phyloP scores from a whole-genome alignment of 1,140 invertebrate species.

The Tenebrio molitor region DNA sequence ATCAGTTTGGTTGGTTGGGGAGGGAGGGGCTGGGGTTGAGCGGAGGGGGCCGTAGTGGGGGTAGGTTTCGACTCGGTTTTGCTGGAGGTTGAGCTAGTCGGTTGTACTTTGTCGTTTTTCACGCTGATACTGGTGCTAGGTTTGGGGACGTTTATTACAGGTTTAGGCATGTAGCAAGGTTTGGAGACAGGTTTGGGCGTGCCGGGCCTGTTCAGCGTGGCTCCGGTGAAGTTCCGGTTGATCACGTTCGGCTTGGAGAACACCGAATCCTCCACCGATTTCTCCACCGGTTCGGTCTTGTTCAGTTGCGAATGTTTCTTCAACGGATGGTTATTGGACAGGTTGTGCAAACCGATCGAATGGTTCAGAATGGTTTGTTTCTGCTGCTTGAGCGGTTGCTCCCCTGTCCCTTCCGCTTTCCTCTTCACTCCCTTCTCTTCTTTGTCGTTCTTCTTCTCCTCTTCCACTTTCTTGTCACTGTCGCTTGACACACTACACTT shows the following conservation, averaged over 20 bases:
- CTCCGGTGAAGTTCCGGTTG: slow-evolving; percentile 47
- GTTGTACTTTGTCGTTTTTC: not conserved
- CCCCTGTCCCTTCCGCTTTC: slow-evolving; percentile 37
- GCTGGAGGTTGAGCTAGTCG: not conserved
- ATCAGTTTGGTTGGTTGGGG: slow-evolving; percentile 54
- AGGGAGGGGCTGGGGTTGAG: slow-evolving; percentile 42
- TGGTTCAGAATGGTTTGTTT: slow-evolving; percentile 61
- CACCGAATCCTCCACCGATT: slow-evolving; percentile 31
- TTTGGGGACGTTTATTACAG: slow-evolving; percentile 58
- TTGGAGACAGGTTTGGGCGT: slow-evolving; percentile 53
- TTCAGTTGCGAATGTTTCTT: slow-evolving; percentile 62
- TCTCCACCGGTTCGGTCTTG: not conserved
- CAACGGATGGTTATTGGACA: slow-evolving; percentile 65
- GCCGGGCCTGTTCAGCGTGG: slow-evolving; percentile 12
- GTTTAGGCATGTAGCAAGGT: slow-evolving; percentile 59
- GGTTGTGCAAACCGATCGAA: slow-evolving; percentile 64
- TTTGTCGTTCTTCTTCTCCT: not conserved
- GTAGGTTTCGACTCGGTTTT: not conserved
- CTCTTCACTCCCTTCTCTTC: slow-evolving; percentile 43
- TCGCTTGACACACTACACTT: slow-evolving; percentile 56
- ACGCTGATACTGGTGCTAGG: slow-evolving; percentile 4
- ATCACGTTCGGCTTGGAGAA: slow-evolving; percentile 50
- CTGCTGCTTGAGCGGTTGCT: slow-evolving; percentile 55
- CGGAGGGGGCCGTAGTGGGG: not conserved
- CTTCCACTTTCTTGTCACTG: not conserved